phyloP scores from a whole-genome alignment of 2,888 invertebrate genomes.

The Lutraria lutraria region DNA sequence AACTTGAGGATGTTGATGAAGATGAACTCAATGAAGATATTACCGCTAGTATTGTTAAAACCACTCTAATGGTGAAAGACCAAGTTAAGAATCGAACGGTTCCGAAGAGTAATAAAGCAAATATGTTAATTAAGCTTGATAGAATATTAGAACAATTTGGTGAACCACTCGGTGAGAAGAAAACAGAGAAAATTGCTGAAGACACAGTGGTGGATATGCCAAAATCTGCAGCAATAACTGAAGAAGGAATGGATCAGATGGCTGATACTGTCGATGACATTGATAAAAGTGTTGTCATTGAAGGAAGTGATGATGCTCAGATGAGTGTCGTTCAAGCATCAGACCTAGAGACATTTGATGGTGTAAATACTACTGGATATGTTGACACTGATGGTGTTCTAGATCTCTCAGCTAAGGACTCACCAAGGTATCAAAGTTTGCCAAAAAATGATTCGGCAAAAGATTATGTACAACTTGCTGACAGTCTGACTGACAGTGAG shows the following conservation, averaged over 20 bases:
- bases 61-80: background rate
- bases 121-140: conserved; percentile 20
- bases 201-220: background rate
- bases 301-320: background rate
- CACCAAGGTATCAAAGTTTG: background rate
- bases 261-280: background rate
- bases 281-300: background rate
- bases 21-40: background rate
- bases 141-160: conserved; percentile 24
- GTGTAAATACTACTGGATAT: background rate
- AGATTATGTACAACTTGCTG: background rate
- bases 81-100: conserved; percentile 21
- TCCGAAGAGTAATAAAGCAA: conserved; percentile 29
- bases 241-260: background rate
- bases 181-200: background rate
- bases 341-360: background rate
- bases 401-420: background rate
- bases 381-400: background rate
- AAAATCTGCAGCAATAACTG: background rate
- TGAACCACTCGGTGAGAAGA: background rate
- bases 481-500: background rate
- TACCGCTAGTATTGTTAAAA: background rate
- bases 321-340: background rate
- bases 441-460: background rate
- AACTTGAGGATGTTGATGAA: background rate